These are phyloP conservation scores for Poeciliopsis prolifica DNA, from an alignment of 2,113 vertebrate genomes.

Conservation along the genomic window DNA sequence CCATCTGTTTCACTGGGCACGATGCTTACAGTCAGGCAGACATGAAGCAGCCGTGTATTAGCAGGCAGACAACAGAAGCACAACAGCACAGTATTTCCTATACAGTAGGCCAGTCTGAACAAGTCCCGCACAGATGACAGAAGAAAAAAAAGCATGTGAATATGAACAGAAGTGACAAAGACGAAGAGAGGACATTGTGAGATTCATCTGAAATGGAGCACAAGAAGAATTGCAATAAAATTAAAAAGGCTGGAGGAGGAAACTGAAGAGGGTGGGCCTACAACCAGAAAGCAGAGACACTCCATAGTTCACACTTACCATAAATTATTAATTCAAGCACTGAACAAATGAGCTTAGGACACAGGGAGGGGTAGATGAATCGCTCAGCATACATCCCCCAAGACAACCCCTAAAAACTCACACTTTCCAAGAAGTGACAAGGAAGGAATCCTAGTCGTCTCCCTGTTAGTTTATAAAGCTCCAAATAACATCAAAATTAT, in stretches of 20 bases:
- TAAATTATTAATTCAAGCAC: conserved; percentile 65
- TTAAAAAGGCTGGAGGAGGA: conserved; percentile 33
- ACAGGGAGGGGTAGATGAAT: conserved; percentile 51
- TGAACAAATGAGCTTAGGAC: conserved; percentile 65
- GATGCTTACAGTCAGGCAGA: conserved; percentile 38
- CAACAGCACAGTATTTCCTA: conserved; percentile 18
- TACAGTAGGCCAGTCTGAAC: conserved; percentile 6
- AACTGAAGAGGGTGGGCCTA: conserved; percentile 21
- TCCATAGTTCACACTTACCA: conserved; percentile 41
- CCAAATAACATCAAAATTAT: not conserved
- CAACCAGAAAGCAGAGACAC: conserved; percentile 45
- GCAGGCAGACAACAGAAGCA: conserved; percentile 19
- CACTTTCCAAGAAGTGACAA: conserved; percentile 15
- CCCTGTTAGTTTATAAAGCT: not conserved
- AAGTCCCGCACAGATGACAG: conserved; percentile 32
- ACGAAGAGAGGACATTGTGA: conserved; percentile 18
- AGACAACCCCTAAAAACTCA: conserved; percentile 56
- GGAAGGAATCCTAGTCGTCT: not conserved
- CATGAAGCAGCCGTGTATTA: conserved; percentile 6
- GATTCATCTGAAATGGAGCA: conserved; percentile 28
- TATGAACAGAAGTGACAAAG: conserved; percentile 10
- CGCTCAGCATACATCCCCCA: conserved; percentile 32
- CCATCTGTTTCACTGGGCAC: conserved; percentile 48
- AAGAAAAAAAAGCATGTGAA: conserved; percentile 8
- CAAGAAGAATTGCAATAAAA: conserved; percentile 22